Conservation (phyloP, 2,888 invertebrate genomes). For the Ctenicera cuprea region DNA sequence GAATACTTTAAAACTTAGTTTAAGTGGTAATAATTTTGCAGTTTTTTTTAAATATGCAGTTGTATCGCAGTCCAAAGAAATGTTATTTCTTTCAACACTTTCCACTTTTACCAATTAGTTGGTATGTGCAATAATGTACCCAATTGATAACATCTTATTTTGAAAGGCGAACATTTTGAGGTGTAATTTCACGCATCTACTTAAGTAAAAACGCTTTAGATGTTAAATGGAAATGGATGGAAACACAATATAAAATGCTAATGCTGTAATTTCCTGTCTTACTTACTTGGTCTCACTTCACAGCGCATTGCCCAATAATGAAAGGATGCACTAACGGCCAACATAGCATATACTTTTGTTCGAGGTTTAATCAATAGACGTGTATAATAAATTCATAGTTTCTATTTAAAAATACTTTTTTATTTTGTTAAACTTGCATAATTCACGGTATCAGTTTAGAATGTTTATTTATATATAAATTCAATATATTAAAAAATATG, state of each 20-base stretch:
- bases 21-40: too few species aligned
- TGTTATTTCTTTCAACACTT: too few species aligned
- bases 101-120: too few species aligned
- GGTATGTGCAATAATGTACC: not conserved
- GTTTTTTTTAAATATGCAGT: too few species aligned
- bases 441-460: too few species aligned
- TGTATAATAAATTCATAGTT: not conserved
- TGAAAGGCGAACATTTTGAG: conserved; percentile 8
- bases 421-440: not conserved
- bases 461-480: too few species aligned
- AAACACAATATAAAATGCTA: conserved; percentile 32
- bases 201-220: conserved; percentile 23
- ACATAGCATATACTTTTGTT: not conserved
- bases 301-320: conserved; percentile 42
- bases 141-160: conserved; percentile 17
- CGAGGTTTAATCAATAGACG: conserved; percentile 9
- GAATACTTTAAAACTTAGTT: too few species aligned
- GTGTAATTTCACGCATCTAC: conserved; percentile 28
- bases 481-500: too few species aligned
- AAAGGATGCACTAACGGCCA: conserved; percentile 35
- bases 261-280: conserved; percentile 40
- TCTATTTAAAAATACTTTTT: not conserved
- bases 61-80: too few species aligned
- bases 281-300: conserved; percentile 40
- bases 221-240: conserved; percentile 27